phyloP scores from a whole-genome alignment of 2,888 invertebrate species.

The Gari tellinella region DNA sequence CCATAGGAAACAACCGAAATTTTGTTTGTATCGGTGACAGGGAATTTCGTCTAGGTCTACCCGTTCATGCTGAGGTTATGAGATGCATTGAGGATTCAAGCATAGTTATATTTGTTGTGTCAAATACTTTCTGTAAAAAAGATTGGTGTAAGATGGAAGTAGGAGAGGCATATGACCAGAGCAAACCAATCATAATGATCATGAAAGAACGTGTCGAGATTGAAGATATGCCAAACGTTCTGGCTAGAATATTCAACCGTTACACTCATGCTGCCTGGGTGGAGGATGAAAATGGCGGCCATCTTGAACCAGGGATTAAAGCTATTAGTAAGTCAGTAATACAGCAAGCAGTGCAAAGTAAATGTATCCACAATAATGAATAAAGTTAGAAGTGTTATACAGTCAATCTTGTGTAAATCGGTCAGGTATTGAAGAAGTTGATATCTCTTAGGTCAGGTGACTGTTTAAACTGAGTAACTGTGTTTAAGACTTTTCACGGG shows the following conservation, averaged over 20 bases:
- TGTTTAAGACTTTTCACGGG: too few species aligned
- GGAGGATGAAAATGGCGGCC: slow-evolving; percentile 16
- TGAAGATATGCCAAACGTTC: slow-evolving; percentile 15
- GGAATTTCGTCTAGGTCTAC: slow-evolving; percentile 17
- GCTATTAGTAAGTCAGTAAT: slow-evolving; percentile 17
- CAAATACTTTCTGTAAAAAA: slow-evolving; percentile 26
- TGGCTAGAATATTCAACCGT: slow-evolving; percentile 22
- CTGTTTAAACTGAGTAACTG: too few species aligned
- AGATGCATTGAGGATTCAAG: slow-evolving; percentile 30
- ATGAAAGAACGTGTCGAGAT: slow-evolving; percentile 12
- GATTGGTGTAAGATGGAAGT: slow-evolving; percentile 33
- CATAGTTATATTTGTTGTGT: slow-evolving; percentile 21
- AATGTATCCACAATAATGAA: too few species aligned
- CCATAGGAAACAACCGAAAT: slow-evolving; percentile 5
- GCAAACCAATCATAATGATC: slow-evolving; percentile 23
- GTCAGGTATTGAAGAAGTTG: too few species aligned
- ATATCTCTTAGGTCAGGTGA: too few species aligned
- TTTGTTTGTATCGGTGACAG: slow-evolving; percentile 20
- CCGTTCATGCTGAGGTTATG: slow-evolving; percentile 22
- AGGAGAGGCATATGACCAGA: slow-evolving; percentile 16
- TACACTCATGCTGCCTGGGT: slow-evolving; percentile 22
- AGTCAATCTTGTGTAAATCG: too few species aligned
- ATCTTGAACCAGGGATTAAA: slow-evolving; percentile 13
- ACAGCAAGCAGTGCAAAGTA: too few species aligned
- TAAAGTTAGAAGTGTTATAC: too few species aligned